These are phyloP conservation scores for Leptoteleia sp. DNA, from an alignment of 1,140 invertebrate species.

Conservation along the genomic window DNA sequence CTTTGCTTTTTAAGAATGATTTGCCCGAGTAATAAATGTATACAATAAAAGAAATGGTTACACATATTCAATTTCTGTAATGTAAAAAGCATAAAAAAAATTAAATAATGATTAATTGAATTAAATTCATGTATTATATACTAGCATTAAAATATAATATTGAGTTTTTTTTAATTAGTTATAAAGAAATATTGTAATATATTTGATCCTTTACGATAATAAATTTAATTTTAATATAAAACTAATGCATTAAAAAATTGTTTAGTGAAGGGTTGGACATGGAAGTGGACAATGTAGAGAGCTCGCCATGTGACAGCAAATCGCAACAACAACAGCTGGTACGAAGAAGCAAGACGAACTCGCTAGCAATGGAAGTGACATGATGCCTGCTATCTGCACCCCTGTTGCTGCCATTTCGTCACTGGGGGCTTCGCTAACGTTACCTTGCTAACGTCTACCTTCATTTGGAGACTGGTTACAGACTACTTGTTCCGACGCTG, in stretches of 20 bases:
- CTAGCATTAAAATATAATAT: no score
- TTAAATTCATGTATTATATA: no score
- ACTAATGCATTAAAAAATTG: conserved; percentile 8
- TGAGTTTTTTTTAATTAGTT: no score
- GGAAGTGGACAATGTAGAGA: conserved; percentile 77
- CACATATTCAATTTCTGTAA: no score
- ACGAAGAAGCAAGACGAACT: conserved; percentile 79
- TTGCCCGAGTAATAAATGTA: no score
- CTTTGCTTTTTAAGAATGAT: no score
- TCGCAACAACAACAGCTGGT: conserved; percentile 77
- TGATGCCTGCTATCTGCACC: conserved; percentile 80
- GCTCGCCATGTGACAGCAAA: conserved; percentile 75
- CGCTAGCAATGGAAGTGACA: conserved; percentile 81
- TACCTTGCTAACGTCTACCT: conserved; percentile 73
- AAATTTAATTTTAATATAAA: no score
- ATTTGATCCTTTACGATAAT: no score
- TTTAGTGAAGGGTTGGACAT: conserved; percentile 78
- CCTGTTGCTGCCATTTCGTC: conserved; percentile 77
- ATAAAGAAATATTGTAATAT: no score
- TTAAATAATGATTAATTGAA: no score
- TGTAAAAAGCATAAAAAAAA: no score
- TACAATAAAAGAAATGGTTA: no score
- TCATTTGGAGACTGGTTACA: conserved; percentile 68
- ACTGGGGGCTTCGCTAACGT: conserved; percentile 79
- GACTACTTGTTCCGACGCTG: conserved; percentile 67